Percentiles rank a stretch among this genome's conserved stretches.
Evolutionary conservation across 2,888 invertebrate species (phyloP).

Genomic region (Tetranychus truncatus): DNA sequence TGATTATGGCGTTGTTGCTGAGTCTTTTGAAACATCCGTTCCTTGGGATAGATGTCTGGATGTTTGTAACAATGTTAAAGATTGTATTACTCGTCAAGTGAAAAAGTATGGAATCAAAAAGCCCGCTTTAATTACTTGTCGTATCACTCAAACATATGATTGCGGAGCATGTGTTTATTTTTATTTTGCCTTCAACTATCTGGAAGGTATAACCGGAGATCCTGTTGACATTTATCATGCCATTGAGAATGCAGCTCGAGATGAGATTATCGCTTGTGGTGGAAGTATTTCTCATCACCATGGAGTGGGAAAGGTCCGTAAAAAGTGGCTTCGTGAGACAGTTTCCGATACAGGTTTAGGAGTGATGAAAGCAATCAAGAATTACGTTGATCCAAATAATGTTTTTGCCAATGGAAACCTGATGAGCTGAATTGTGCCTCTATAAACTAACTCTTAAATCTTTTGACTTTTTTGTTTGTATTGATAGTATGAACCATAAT

Average conservation of each 20-base stretch:
- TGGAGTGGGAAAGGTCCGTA: conserved; percentile 67
- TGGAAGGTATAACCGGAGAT: conserved; percentile 28
- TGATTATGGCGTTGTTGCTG: conserved; percentile 67
- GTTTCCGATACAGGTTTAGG: conserved; percentile 62
- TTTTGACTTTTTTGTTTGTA: too few species aligned
- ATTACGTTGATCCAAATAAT: conserved; percentile 75
- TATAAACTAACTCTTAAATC: background rate
- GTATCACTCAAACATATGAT: conserved; percentile 91
- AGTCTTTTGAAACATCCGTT: conserved; percentile 96
- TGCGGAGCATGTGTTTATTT: conserved; percentile 91
- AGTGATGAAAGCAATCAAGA: conserved; percentile 61
- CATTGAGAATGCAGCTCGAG: conserved; percentile 34
- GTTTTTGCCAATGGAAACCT: conserved; percentile 79
- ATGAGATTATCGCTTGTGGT: conserved; percentile 41
- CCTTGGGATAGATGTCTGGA: conserved; percentile 63
- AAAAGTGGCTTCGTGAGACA: conserved; percentile 63
- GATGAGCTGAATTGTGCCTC: background rate
- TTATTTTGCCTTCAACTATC: conserved; percentile 64
- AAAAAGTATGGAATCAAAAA: conserved; percentile 40
- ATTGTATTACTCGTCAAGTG: conserved; percentile 44
- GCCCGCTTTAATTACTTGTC: conserved; percentile 49
- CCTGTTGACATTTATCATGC: conserved; percentile 26
- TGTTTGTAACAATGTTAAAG: conserved; percentile 75
- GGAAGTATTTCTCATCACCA: conserved; percentile 42
- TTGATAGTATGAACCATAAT: too few species aligned